Percentiles rank a stretch among this genome's conserved stretches.
phyloP scores from a whole-genome alignment of 2,113 vertebrate species.

The Gallinago jamesoni region DNA sequence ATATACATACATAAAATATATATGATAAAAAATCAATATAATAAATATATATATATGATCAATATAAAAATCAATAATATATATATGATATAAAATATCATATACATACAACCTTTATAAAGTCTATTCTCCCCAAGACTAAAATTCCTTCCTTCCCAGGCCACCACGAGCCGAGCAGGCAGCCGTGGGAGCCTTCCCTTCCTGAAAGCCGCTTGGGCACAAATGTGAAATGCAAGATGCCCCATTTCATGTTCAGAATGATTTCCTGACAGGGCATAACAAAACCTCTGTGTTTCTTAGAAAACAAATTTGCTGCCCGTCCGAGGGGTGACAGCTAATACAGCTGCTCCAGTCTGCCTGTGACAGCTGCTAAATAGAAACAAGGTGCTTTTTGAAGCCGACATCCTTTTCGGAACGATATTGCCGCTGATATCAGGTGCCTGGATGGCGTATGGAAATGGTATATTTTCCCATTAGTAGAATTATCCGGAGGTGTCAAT shows the following conservation, averaged over 20 bases:
- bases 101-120: not conserved
- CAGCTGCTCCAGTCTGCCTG: not conserved
- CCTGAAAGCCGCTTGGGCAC: not conserved
- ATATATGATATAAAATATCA: not conserved
- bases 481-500: not conserved
- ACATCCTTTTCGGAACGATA: not conserved
- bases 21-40: too few species aligned
- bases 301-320: not conserved
- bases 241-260: not conserved
- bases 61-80: too few species aligned
- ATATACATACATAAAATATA: not conserved
- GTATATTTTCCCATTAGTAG: not conserved
- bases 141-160: not conserved
- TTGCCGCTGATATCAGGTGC: not conserved
- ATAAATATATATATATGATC: too few species aligned
- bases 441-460: not conserved
- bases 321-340: not conserved
- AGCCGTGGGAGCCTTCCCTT: not conserved
- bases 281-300: not conserved
- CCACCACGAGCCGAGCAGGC: not conserved
- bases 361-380: constrained; percentile 3
- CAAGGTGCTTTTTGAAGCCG: not conserved
- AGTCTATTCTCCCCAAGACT: not conserved
- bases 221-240: not conserved
- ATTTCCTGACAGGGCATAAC: not conserved